A percentile compares a stretch with the other conserved stretches of the same genome.
Evolutionary conservation across 2,113 vertebrate genomes (phyloP).

Genomic region (Passer domesticus): DNA sequence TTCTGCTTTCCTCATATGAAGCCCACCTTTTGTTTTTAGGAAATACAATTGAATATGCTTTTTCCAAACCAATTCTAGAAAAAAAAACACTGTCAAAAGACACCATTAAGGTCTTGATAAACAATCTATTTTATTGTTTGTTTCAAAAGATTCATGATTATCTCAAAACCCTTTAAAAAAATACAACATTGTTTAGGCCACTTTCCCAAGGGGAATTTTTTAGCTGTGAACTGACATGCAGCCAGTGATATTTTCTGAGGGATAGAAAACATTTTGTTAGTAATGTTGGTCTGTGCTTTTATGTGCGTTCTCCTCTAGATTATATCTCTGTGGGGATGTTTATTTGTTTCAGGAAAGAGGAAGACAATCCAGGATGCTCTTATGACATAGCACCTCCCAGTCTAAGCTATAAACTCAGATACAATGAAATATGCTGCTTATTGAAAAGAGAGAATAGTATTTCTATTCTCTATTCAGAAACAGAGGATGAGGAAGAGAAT

Average conservation of each 20-base stretch:
- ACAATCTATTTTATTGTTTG: not conserved
- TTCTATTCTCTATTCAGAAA: not conserved
- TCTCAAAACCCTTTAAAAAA: not conserved
- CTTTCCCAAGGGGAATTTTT: not conserved
- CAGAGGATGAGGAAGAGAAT: not conserved
- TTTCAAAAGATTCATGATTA: not conserved
- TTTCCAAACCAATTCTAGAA: not conserved
- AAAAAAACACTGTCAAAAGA: not conserved
- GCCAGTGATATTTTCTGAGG: not conserved
- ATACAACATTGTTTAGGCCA: not conserved
- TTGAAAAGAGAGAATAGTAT: not conserved
- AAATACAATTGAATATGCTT: not conserved
- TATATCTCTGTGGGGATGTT: not conserved
- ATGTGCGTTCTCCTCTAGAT: not conserved
- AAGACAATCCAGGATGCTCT: not conserved
- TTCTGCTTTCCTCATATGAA: not conserved
- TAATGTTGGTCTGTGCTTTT: not conserved
- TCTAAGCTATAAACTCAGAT: not conserved
- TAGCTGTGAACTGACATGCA: not conserved
- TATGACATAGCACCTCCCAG: not conserved
- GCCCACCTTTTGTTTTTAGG: not conserved
- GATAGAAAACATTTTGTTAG: not conserved
- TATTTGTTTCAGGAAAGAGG: not conserved
- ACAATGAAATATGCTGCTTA: not conserved
- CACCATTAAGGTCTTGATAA: not conserved